These are phyloP conservation scores for Metridium senile DNA, from an alignment of 92 coral and sea anemone species.

Conservation along the genomic window DNA sequence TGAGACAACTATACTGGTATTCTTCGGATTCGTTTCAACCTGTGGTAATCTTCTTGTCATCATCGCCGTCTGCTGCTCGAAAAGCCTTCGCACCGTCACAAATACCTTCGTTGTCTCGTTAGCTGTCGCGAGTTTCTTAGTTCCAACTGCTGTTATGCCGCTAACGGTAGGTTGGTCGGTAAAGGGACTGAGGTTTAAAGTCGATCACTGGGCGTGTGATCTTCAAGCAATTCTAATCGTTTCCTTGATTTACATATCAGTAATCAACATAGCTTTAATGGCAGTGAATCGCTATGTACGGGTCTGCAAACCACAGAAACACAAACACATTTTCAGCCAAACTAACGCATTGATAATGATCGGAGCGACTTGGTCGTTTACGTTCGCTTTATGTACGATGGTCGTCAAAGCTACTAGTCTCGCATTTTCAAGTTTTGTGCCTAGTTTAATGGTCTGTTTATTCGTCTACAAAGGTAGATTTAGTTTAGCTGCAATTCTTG, in stretches of 20 bases:
- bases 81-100: slow-evolving; percentile 24
- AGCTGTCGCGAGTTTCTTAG: background rate
- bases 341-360: background rate
- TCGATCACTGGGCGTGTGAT: slow-evolving; percentile 9
- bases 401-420: background rate
- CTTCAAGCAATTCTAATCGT: slow-evolving; percentile 17
- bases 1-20: slow-evolving; percentile 10
- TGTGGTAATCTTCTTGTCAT: slow-evolving; percentile 27
- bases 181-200: background rate
- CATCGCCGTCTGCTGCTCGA: slow-evolving; percentile 15
- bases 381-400: background rate
- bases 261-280: slow-evolving; percentile 21
- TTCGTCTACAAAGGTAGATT: background rate
- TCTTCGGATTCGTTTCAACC: slow-evolving; percentile 7
- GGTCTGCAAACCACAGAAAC: slow-evolving; percentile 26
- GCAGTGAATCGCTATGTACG: slow-evolving; percentile 29
- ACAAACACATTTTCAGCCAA: slow-evolving; percentile 1
- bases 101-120: slow-evolving; percentile 31
- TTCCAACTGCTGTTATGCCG: slow-evolving; percentile 10
- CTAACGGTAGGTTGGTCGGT: slow-evolving; percentile 11
- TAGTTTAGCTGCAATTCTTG: background rate
- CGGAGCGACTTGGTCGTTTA: slow-evolving; percentile 1
- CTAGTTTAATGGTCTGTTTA: background rate
- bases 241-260: slow-evolving; percentile 5
- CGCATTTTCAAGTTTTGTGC: background rate